Base-by-base conservation (phyloP, 2,113 vertebrate species). In the Rana temporaria region DNA sequence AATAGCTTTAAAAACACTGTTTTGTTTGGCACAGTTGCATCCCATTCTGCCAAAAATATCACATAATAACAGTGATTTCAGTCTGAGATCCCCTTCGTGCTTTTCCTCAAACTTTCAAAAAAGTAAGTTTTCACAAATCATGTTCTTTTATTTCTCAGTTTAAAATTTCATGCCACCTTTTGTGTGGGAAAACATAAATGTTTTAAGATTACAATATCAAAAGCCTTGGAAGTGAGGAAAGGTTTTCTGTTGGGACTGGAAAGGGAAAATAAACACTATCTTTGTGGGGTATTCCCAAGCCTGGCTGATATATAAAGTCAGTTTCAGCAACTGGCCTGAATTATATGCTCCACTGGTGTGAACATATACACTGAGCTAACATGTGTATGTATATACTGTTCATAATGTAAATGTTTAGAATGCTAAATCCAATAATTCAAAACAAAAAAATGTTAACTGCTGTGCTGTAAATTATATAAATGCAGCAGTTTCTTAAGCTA, bases 291-390 rank as follows among this genome's bases (percentile, higher is more conserved):
- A 75, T 75, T 62, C 72, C 72, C 71, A 38, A 75, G 11, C 71
- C 71, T 38, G 34, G 55, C 15, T 74, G 9, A 60, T 60, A 74
- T 20, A 30, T 32, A 38, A 59, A 15, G 56, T 60, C 18, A 60
- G 32, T 42, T 38, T 75, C 32, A 20, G 72, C 72, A 75, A 57
- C 56, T 75, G 72, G 56, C 32, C 56, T 62, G 57, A 75, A 75
- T 75, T 75, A 75, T 62, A 75, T 62, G 72, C 72, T 75, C 57
- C 32, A 75, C 30, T 75, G 72, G 72, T 75, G 56, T 75, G 56
- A 75, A 75, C 72, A 62, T 75, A 75, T 75, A 75, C 71, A 74
- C 55, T 38, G 8, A 38, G 7, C 72, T 42, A 62, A 75, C 53
- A 42, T 75, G n/a, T 62, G 32, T 74, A 56, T 60, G 32, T 62